Conservation (phyloP, 2,888 invertebrate genomes). For the Scaptomyza tumidula region DNA sequence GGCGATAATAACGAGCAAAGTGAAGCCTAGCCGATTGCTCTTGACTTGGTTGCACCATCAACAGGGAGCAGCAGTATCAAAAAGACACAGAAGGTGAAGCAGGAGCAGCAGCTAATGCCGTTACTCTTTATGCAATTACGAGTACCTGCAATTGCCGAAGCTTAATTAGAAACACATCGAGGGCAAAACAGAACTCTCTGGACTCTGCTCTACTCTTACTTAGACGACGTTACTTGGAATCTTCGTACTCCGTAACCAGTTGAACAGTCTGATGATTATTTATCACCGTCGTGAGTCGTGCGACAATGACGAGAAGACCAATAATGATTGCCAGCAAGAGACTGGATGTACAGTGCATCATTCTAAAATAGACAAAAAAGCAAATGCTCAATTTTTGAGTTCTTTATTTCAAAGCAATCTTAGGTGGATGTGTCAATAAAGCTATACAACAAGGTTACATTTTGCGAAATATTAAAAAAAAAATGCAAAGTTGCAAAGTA, state of each 20-base stretch:
- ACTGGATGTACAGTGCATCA: constrained; percentile 31
- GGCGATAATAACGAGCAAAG: constrained; percentile 69
- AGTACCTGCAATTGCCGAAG: constrained; percentile 67
- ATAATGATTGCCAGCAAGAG: constrained; percentile 28
- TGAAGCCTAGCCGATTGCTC: constrained; percentile 45
- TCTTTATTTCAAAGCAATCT: background rate
- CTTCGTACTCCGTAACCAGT: constrained; percentile 18
- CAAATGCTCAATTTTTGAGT: background rate
- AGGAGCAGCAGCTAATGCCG: constrained; percentile 52
- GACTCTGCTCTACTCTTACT: constrained; percentile 25
- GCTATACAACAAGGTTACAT: background rate
- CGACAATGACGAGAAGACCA: constrained; percentile 71
- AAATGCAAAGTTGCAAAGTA: background rate
- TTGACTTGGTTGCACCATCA: constrained; percentile 28
- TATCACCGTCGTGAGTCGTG: constrained; percentile 81
- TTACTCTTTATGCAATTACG: constrained; percentile 76
- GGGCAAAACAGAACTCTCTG: constrained; percentile 32
- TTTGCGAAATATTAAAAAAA: background rate
- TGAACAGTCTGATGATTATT: constrained; percentile 71
- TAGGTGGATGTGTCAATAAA: background rate
- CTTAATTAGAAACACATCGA: constrained; percentile 71
- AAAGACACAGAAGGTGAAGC: constrained; percentile 42
- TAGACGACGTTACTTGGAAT: constrained; percentile 20
- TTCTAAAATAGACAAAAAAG: background rate
- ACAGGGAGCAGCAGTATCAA: constrained; percentile 10